Evolutionary conservation across 2,888 invertebrate species (phyloP).

Genomic region (Cerceris rybyensis): DNA sequence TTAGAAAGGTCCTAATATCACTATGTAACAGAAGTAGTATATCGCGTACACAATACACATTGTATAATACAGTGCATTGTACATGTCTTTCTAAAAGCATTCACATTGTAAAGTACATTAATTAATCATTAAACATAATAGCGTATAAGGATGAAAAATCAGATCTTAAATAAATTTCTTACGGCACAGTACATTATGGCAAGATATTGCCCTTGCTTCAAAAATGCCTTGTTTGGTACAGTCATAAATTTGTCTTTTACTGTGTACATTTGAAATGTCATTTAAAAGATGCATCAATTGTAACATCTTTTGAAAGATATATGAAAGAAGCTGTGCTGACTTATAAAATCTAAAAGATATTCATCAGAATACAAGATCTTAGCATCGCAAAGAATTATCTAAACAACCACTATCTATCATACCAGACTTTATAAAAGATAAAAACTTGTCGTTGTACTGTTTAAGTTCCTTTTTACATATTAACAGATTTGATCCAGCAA

Average conservation of each 20-base stretch:
- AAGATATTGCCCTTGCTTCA: constrained; percentile 11
- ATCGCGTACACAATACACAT: constrained; percentile 47
- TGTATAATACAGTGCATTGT: constrained; percentile 50
- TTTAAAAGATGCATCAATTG: constrained; percentile 14
- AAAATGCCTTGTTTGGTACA: constrained; percentile 7
- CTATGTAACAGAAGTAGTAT: constrained; percentile 53
- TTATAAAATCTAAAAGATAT: constrained; percentile 38
- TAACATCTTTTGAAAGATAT: constrained; percentile 14
- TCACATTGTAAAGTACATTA: constrained; percentile 23
- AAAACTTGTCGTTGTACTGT: constrained; percentile 71
- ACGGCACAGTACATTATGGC: constrained; percentile 18
- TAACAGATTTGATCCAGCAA: constrained; percentile 57
- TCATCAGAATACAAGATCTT: constrained; percentile 31
- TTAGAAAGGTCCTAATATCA: constrained; percentile 56
- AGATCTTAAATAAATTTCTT: constrained; percentile 33
- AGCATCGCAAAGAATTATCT: constrained; percentile 53
- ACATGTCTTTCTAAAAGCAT: constrained; percentile 46
- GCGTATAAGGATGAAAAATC: constrained; percentile 38
- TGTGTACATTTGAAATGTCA: constrained; percentile 8
- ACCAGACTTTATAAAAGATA: constrained; percentile 66
- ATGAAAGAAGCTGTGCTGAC: constrained; percentile 25
- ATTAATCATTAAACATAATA: constrained; percentile 29
- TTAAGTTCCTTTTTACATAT: constrained; percentile 49
- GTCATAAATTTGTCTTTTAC: constrained; percentile 22
- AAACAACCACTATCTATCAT: constrained; percentile 58